phyloP scores from a whole-genome alignment of 2,888 invertebrate species.

The Drosophila falleni region DNA sequence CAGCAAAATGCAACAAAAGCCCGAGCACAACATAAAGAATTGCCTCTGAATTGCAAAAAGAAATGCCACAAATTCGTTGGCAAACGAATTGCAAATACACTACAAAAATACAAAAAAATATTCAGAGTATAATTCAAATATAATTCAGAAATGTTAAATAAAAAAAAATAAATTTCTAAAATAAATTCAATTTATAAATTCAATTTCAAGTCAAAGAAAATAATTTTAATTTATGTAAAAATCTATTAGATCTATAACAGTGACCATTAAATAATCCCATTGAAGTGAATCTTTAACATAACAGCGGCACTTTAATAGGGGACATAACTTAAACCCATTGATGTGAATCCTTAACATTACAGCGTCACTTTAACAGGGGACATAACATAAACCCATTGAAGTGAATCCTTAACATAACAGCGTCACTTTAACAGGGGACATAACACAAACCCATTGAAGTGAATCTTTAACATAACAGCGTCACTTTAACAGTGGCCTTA shows the following conservation, averaged over 20 bases:
- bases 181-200: no score
- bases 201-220: no score
- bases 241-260: no score
- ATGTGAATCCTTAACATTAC: no score
- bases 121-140: background rate
- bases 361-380: background rate
- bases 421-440: background rate
- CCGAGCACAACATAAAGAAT: conserved; percentile 38
- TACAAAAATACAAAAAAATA: background rate
- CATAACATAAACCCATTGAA: background rate
- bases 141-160: no score
- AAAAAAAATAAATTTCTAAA: no score
- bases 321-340: no score
- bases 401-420: no score
- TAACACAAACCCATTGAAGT: background rate
- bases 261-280: no score
- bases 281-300: no score
- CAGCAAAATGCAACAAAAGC: conserved; percentile 52
- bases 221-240: no score
- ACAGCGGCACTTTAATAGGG: no score
- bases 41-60: conserved; percentile 13
- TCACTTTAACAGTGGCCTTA: background rate
- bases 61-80: background rate
- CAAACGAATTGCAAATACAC: background rate
- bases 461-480: background rate